A percentile compares a stretch with the other conserved stretches of the same genome.
These are phyloP conservation scores for Lomographa bimaculata DNA, from an alignment of 2,888 invertebrate genomes.

Conservation along the genomic window DNA sequence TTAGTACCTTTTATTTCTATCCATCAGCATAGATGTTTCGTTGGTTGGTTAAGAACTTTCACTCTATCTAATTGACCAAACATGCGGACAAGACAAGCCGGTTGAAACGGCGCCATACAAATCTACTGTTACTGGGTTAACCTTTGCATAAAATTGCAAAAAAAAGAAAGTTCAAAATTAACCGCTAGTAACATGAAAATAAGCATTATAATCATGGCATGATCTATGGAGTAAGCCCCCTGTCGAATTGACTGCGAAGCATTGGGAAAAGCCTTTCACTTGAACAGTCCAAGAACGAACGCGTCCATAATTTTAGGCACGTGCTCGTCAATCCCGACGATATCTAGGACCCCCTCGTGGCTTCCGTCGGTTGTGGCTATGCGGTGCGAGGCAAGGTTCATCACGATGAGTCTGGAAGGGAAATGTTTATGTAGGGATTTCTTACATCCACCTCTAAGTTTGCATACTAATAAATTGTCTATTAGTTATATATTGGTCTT, in stretches of 20 bases:
- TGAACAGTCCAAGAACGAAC: constrained; percentile 82
- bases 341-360: constrained; percentile 82
- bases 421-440: too few species aligned
- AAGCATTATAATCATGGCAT: constrained; percentile 11
- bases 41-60: too few species aligned
- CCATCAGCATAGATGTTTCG: too few species aligned
- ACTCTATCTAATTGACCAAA: too few species aligned
- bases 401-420: constrained; percentile 79
- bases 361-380: constrained; percentile 70
- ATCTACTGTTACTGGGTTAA: not conserved
- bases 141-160: not conserved
- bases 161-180: too few species aligned
- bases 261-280: constrained; percentile 44
- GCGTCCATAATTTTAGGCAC: constrained; percentile 86
- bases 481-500: too few species aligned
- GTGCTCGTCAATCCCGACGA: constrained; percentile 85
- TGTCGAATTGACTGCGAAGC: constrained; percentile 16
- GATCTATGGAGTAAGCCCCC: constrained; percentile 1
- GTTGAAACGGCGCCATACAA: too few species aligned
- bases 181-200: too few species aligned
- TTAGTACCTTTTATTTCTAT: too few species aligned
- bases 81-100: too few species aligned
- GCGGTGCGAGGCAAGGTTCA: constrained; percentile 82
- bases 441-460: too few species aligned
- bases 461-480: too few species aligned